Evolutionary conservation across 2,888 invertebrate species (phyloP).

Genomic region (Harpalus rufipes): DNA sequence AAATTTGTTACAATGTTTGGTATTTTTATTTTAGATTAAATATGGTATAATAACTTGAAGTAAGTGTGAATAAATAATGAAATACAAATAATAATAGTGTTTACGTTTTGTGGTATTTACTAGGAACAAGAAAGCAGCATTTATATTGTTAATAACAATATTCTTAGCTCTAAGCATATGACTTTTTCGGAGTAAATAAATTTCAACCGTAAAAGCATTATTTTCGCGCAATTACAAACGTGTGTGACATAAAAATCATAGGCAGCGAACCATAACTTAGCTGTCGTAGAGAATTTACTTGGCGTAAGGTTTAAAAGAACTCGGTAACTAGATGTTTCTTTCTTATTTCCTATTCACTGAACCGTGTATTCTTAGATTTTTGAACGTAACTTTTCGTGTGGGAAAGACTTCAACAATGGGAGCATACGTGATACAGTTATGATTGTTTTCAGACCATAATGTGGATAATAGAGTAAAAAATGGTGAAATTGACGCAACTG

Average conservation of each 20-base stretch:
- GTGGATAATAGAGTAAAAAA: conserved; percentile 5
- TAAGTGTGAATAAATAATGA: conserved; percentile 9
- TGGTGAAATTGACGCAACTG: conserved; percentile 1
- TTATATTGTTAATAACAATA: not conserved
- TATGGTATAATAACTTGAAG: not conserved
- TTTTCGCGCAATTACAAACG: conserved; percentile 39
- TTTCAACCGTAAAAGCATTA: conserved; percentile 36
- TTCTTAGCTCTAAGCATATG: conserved; percentile 8
- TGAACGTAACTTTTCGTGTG: conserved; percentile 44
- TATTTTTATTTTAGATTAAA: too few species aligned
- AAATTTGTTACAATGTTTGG: too few species aligned
- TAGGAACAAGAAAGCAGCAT: not conserved
- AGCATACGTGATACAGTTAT: conserved; percentile 42
- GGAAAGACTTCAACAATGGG: conserved; percentile 45
- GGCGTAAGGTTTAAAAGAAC: conserved; percentile 22
- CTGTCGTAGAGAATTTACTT: conserved; percentile 8
- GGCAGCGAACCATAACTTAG: conserved; percentile 47
- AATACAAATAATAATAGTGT: conserved; percentile 18
- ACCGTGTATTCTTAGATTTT: conserved; percentile 18
- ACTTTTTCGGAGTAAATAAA: conserved; percentile 11
- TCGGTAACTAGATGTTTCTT: conserved; percentile 52
- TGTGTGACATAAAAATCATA: conserved; percentile 51
- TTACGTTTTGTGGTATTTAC: not conserved
- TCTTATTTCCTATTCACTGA: conserved; percentile 60
- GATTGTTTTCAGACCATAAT: conserved; percentile 4